Conservation (phyloP, 2,888 invertebrate species). For the Ptychoptera contaminata region DNA sequence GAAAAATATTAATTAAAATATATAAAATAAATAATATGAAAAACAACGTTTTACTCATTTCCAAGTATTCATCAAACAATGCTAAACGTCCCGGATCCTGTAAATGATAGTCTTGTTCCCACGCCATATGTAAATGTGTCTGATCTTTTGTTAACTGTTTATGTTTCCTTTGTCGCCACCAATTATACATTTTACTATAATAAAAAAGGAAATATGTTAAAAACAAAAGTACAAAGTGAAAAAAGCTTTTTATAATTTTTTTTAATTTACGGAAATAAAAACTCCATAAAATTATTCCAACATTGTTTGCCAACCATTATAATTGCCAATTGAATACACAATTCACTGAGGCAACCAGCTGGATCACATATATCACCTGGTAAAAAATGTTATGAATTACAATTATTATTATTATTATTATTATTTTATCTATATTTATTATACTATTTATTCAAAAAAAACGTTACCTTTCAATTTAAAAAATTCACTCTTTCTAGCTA, state of each 20-base stretch:
- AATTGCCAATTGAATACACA: slow-evolving; percentile 81
- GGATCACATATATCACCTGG: slow-evolving; percentile 67
- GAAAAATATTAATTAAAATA: slow-evolving; percentile 1
- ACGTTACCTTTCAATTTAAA: slow-evolving; percentile 47
- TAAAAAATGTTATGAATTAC: slow-evolving; percentile 16
- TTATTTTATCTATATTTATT: no score
- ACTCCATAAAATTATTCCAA: slow-evolving; percentile 82
- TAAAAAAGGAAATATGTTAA: slow-evolving; percentile 3
- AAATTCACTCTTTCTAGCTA: slow-evolving; percentile 57
- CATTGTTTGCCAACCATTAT: slow-evolving; percentile 93
- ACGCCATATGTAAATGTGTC: slow-evolving; percentile 57
- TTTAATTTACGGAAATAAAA: slow-evolving; percentile 61
- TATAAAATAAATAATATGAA: background rate
- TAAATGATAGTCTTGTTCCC: slow-evolving; percentile 91
- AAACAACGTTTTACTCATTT: slow-evolving; percentile 66
- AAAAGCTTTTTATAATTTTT: background rate
- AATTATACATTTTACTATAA: slow-evolving; percentile 66
- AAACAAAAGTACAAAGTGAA: background rate
- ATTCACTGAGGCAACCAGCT: slow-evolving; percentile 81
- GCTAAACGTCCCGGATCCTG: slow-evolving; percentile 79
- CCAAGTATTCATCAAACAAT: slow-evolving; percentile 90
- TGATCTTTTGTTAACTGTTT: slow-evolving; percentile 58
- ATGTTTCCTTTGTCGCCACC: slow-evolving; percentile 74
- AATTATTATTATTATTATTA: background rate
- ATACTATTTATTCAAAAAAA: background rate